phyloP scores from a whole-genome alignment of 2,113 vertebrate species.

The Psephotus haematonotus region DNA sequence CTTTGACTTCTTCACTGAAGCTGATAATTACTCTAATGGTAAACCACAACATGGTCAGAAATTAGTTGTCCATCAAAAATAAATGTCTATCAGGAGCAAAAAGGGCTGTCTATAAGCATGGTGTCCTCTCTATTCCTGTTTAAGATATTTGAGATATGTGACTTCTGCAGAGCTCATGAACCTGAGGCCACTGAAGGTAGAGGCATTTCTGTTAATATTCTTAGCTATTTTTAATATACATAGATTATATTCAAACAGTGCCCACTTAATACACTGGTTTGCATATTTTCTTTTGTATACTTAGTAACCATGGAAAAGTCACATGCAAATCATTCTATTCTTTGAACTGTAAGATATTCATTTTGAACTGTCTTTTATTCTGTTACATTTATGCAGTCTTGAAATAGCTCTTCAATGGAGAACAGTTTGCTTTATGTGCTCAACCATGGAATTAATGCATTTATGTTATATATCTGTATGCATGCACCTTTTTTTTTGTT shows the following conservation, averaged over 20 bases:
- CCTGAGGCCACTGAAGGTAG: neutral
- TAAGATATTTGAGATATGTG: neutral
- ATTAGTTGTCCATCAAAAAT: neutral
- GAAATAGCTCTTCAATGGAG: neutral
- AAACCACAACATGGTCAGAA: neutral
- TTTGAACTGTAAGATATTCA: neutral
- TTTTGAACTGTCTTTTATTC: neutral
- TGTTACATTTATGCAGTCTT: neutral
- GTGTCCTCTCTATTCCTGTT: neutral
- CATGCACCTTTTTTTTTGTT: neutral
- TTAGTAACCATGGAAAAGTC: slow-evolving; percentile 12
- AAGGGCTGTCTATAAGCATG: neutral
- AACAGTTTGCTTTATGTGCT: neutral
- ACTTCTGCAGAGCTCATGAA: neutral
- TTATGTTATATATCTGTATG: neutral
- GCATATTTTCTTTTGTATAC: neutral
- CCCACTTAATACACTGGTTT: neutral
- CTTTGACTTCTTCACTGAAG: neutral
- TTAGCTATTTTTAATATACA: neutral
- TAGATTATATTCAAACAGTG: neutral
- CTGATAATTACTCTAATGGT: neutral
- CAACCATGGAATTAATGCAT: neutral
- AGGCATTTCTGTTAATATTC: neutral
- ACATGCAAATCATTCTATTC: neutral
- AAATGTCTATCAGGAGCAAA: neutral